Conservation (phyloP, 1,140 invertebrate species). For the Pentalonia nigronervosa region DNA sequence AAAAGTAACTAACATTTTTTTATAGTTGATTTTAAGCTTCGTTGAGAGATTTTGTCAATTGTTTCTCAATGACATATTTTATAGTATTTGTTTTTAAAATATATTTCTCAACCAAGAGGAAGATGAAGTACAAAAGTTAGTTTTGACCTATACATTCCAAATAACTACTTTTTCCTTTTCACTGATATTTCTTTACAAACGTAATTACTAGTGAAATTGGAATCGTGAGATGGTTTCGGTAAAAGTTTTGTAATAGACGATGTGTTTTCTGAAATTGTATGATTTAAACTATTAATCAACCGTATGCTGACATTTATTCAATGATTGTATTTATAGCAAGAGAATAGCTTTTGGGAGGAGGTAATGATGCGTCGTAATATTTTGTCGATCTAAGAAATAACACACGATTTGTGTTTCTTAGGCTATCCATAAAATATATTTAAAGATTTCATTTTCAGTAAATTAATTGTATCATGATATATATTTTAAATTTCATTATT, state of each 20-base stretch:
- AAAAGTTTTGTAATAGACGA: background rate
- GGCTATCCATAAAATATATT: background rate
- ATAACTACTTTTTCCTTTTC: background rate
- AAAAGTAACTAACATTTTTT: background rate
- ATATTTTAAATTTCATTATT: background rate
- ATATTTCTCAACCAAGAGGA: background rate
- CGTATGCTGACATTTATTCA: background rate
- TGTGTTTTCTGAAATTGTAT: background rate
- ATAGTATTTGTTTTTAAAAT: background rate
- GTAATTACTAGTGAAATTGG: background rate
- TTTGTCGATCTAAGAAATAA: background rate
- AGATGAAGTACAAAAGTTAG: background rate
- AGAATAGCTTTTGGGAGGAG: background rate
- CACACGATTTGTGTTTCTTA: background rate
- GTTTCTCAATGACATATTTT: background rate
- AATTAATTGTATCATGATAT: too few relatives aligned
- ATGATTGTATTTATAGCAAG: background rate
- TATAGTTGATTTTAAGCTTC: background rate
- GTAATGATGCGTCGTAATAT: background rate
- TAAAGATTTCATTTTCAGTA: background rate
- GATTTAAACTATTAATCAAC: background rate
- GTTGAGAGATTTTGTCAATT: background rate
- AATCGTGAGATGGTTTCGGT: background rate
- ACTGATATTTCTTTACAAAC: background rate
- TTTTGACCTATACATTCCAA: background rate